A percentile compares a stretch with the other conserved stretches of the same genome.
These are phyloP conservation scores for Tiliacea aurago DNA, from an alignment of 2,888 invertebrate species.

Conservation along the genomic window DNA sequence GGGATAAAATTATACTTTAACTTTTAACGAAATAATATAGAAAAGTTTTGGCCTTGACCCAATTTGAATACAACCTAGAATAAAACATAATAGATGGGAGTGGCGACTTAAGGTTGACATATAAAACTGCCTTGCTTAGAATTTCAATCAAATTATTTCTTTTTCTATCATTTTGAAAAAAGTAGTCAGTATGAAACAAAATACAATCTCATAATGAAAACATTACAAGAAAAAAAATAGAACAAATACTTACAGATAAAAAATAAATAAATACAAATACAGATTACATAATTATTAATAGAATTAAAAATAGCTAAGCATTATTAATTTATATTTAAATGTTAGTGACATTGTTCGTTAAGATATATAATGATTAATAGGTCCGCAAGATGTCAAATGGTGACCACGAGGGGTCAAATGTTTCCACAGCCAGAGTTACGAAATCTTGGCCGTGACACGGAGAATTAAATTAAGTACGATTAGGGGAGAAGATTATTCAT, in stretches of 20 bases:
- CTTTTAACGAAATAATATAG: background rate
- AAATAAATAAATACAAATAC: background rate
- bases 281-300: background rate
- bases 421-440: conserved; percentile 21
- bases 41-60: conserved; percentile 21
- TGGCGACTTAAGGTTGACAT: too few relatives aligned
- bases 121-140: too few relatives aligned
- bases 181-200: background rate
- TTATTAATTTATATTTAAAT: conserved; percentile 37
- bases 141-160: background rate
- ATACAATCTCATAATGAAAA: background rate
- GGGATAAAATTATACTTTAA: background rate
- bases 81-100: background rate
- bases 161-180: too few relatives aligned
- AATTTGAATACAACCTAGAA: background rate
- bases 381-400: conserved; percentile 32
- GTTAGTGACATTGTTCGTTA: conserved; percentile 31
- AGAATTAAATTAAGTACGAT: conserved; percentile 29
- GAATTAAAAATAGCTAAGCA: background rate
- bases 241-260: background rate
- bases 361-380: conserved; percentile 38
- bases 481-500: conserved; percentile 17
- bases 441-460: conserved; percentile 39
- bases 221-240: background rate
- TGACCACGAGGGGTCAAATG: conserved; percentile 38